Conservation (phyloP, 30 jellyfish, hydroid and myxozoan genomes). For the Aurelia coerulea region DNA sequence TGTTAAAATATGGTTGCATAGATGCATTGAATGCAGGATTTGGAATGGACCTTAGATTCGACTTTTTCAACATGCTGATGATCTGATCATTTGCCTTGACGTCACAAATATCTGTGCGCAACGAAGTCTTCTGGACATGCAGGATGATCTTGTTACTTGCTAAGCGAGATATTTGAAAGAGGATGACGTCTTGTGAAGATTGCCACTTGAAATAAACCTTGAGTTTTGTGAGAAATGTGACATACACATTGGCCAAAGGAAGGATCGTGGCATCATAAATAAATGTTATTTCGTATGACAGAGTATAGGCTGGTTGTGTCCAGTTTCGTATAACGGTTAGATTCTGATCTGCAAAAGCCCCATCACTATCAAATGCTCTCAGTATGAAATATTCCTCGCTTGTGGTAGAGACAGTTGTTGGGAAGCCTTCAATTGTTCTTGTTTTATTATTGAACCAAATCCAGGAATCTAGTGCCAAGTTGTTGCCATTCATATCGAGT, state of each 20-base stretch:
- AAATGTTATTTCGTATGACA: slow-evolving; percentile 34
- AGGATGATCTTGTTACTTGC: slow-evolving; percentile 30
- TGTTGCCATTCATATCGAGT: slow-evolving; percentile 41
- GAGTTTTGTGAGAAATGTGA: slow-evolving; percentile 39
- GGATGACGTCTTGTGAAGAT: slow-evolving; percentile 29
- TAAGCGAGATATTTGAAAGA: slow-evolving; percentile 27
- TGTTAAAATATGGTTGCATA: slow-evolving; percentile 73
- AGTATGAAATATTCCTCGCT: slow-evolving; percentile 16
- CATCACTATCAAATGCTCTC: slow-evolving; percentile 61
- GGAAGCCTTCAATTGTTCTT: slow-evolving; percentile 73
- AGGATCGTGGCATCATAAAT: slow-evolving; percentile 2
- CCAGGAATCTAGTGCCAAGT: slow-evolving; percentile 69
- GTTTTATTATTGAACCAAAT: slow-evolving; percentile 58
- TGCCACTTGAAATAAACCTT: slow-evolving; percentile 53
- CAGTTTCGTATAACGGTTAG: slow-evolving; percentile 29
- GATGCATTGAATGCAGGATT: slow-evolving; percentile 55
- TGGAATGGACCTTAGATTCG: slow-evolving; percentile 22
- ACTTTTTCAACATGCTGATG: slow-evolving; percentile 6
- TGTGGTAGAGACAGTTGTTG: slow-evolving; percentile 42
- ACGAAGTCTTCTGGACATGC: slow-evolving; percentile 64
- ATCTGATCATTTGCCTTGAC: slow-evolving; percentile 43
- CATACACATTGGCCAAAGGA: slow-evolving; percentile 41
- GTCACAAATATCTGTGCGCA: slow-evolving; percentile 77
- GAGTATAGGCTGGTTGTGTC: slow-evolving; percentile 60
- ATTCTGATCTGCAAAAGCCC: slow-evolving; percentile 64